Percentiles rank a stretch among this genome's conserved stretches.
Evolutionary conservation across 2,888 invertebrate genomes (phyloP).

Genomic region (Cataglyphis rosenhaueri): DNA sequence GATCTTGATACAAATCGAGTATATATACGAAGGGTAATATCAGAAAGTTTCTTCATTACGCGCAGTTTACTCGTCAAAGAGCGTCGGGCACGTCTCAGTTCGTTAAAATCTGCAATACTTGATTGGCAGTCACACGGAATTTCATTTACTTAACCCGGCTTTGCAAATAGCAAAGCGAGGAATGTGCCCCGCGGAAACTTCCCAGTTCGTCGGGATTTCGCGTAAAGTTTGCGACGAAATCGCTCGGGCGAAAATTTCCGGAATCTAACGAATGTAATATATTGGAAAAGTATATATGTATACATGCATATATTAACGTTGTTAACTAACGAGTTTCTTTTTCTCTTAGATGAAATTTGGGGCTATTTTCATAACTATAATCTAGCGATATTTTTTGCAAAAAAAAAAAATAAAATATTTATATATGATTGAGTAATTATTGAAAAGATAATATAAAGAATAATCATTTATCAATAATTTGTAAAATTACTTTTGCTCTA

Average conservation of each 20-base stretch:
- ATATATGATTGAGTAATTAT: neutral
- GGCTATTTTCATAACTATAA: neutral
- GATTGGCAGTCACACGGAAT: conserved; percentile 46
- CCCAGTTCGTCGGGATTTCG: conserved; percentile 34
- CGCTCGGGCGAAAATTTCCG: conserved; percentile 9
- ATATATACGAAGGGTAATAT: conserved; percentile 12
- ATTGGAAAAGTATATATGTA: conserved; percentile 2
- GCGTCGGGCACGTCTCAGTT: conserved; percentile 34
- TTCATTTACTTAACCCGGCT: conserved; percentile 56
- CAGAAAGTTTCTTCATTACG: conserved; percentile 59
- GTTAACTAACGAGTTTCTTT: neutral
- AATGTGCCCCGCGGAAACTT: conserved; percentile 33
- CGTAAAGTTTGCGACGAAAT: conserved; percentile 35
- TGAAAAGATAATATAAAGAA: neutral
- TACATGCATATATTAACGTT: neutral
- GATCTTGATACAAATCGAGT: conserved; percentile 47
- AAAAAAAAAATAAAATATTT: neutral
- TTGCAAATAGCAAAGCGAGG: conserved; percentile 45
- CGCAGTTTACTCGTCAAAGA: conserved; percentile 55
- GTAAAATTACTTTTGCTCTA: neutral
- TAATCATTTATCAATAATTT: neutral
- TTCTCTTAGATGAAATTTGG: neutral
- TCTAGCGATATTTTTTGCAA: neutral
- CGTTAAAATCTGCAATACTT: conserved; percentile 48
- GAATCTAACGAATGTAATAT: conserved; percentile 42